Evolutionary conservation across 35 echinoderm and acorn worm species (phyloP).

Genomic region (Ptychodera flava): DNA sequence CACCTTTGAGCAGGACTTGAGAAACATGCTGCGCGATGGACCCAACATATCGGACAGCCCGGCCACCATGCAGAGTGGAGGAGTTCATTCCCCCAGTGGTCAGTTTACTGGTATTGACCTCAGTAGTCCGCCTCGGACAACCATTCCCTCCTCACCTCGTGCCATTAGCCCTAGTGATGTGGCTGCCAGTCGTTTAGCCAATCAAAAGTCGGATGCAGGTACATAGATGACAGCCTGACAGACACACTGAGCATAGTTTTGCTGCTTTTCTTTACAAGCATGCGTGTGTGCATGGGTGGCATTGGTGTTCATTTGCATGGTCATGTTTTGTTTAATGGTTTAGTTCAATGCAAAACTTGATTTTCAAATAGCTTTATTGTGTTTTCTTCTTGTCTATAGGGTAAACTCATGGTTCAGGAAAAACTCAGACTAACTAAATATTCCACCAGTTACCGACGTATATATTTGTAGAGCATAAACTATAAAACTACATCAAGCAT

Average conservation of each 20-base stretch:
- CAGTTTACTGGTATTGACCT: slow-evolving; percentile 84
- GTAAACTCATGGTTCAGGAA: too few species aligned
- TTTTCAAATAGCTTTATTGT: too few species aligned
- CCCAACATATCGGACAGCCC: slow-evolving; percentile 28
- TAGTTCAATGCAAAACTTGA: too few species aligned
- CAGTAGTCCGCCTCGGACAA: slow-evolving; percentile 76
- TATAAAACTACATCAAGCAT: too few species aligned
- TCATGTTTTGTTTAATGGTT: too few species aligned
- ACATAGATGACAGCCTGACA: not conserved
- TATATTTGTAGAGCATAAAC: too few species aligned
- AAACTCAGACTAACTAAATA: too few species aligned
- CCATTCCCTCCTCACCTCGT: slow-evolving; percentile 42
- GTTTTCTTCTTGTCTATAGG: too few species aligned
- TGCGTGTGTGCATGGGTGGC: too few species aligned
- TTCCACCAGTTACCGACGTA: too few species aligned
- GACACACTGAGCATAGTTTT: not conserved
- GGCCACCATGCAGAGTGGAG: slow-evolving; percentile 9
- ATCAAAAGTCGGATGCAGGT: slow-evolving; percentile 43
- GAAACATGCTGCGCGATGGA: slow-evolving; percentile 80
- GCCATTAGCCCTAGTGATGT: slow-evolving; percentile 60
- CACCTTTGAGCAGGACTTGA: slow-evolving; percentile 92
- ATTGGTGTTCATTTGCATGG: too few species aligned
- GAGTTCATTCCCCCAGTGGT: not conserved
- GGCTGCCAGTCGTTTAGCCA: slow-evolving; percentile 69
- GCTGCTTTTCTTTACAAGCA: too few species aligned